phyloP scores from a whole-genome alignment of 2,888 invertebrate species.

The Bibio marci region DNA sequence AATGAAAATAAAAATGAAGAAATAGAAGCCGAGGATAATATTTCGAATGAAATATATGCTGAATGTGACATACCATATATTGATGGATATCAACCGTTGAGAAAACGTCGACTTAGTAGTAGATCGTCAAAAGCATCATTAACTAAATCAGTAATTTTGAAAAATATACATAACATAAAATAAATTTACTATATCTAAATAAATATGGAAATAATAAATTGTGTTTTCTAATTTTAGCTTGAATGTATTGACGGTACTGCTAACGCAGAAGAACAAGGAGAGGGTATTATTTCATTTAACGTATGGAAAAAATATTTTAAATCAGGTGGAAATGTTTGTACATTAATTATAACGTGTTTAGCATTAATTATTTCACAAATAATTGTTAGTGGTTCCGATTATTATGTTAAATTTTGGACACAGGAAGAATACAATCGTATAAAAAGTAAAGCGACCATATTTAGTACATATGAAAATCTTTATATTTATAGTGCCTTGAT shows the following conservation, averaged over 20 bases:
- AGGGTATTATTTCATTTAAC: slow-evolving; percentile 26
- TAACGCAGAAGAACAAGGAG: slow-evolving; percentile 27
- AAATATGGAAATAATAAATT: neutral
- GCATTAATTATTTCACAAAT: slow-evolving; percentile 37
- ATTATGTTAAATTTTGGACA: slow-evolving; percentile 42
- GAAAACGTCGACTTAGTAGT: slow-evolving; percentile 7
- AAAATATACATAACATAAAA: too few relatives aligned
- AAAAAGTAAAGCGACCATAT: slow-evolving; percentile 17
- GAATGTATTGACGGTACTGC: neutral
- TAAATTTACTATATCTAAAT: too few relatives aligned
- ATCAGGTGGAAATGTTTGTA: slow-evolving; percentile 32
- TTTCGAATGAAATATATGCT: slow-evolving; percentile 13
- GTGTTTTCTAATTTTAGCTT: neutral
- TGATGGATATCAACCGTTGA: slow-evolving; percentile 23
- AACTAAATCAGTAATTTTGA: slow-evolving; percentile 22
- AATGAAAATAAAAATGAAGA: slow-evolving; percentile 10
- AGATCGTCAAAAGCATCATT: slow-evolving; percentile 16
- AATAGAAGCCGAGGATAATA: slow-evolving; percentile 7
- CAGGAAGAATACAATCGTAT: slow-evolving; percentile 25
- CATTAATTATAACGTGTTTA: slow-evolving; percentile 29
- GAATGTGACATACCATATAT: slow-evolving; percentile 29
- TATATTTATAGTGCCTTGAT: slow-evolving; percentile 26
- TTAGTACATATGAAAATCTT: slow-evolving; percentile 24
- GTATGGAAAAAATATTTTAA: slow-evolving; percentile 31
- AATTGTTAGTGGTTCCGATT: slow-evolving; percentile 40